Conservation (phyloP, 2,113 vertebrate species). For the Apus apus region DNA sequence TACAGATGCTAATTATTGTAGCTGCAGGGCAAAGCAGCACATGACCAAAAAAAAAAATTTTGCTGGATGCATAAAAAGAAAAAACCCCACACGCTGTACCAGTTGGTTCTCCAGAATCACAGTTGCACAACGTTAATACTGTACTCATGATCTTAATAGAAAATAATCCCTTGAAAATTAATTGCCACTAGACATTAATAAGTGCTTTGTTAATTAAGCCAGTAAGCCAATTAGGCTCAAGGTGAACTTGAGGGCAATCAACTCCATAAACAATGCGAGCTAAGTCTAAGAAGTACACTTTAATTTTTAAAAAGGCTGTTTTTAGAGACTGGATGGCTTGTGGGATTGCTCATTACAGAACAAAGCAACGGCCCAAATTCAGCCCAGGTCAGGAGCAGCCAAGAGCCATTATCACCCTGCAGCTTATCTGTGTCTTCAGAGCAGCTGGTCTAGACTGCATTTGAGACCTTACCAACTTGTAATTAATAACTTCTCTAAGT, state of each 20-base stretch:
- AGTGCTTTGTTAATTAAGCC: conserved; percentile 65
- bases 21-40: neutral
- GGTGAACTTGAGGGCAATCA: conserved; percentile 64
- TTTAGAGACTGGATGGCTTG: neutral
- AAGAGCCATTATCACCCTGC: neutral
- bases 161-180: conserved; percentile 70
- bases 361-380: neutral
- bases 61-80: neutral
- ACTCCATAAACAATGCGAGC: neutral
- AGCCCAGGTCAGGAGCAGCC: conserved; percentile 4
- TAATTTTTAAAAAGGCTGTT: neutral
- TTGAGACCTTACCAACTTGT: neutral
- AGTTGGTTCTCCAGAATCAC: neutral
- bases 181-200: conserved; percentile 65
- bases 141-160: conserved; percentile 42
- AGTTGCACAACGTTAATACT: conserved; percentile 14
- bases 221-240: conserved; percentile 67
- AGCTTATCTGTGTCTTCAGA: neutral
- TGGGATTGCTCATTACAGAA: conserved; percentile 12
- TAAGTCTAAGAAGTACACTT: conserved; percentile 11
- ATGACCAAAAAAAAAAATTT: neutral
- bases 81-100: neutral
- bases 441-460: conserved; percentile 2
- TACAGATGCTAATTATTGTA: neutral
- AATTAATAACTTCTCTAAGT: neutral